Percentiles rank a stretch among this genome's conserved stretches.
phyloP scores from a whole-genome alignment of 2,888 invertebrate species.

The Eilema caniola region DNA sequence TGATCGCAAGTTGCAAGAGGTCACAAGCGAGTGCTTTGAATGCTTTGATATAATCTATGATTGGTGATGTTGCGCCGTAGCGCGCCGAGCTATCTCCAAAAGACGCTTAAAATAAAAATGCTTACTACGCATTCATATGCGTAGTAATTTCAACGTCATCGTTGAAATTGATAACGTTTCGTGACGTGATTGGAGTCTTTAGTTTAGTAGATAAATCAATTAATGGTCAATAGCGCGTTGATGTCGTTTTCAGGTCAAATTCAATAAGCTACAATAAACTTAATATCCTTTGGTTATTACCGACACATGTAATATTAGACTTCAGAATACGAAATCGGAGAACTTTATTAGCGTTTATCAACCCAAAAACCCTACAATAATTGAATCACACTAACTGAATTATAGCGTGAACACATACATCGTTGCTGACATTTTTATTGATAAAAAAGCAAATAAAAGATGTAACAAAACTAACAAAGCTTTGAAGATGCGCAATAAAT shows the following conservation, averaged over 20 bases:
- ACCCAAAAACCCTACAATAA: constrained; percentile 57
- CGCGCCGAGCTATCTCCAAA: no score
- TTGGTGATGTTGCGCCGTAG: no score
- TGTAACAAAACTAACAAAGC: constrained; percentile 79
- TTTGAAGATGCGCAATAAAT: constrained; percentile 85
- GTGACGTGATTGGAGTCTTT: no score
- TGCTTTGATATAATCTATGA: no score
- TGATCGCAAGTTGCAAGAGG: no score
- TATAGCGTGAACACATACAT: constrained; percentile 84
- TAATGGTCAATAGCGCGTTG: constrained; percentile 3
- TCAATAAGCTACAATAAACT: background rate
- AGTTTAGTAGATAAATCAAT: background rate
- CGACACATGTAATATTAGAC: constrained; percentile 22
- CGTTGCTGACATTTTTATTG: constrained; percentile 73
- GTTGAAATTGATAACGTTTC: no score
- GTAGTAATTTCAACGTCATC: no score
- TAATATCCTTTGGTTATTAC: background rate
- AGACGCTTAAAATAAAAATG: no score
- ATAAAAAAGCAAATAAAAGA: constrained; percentile 79
- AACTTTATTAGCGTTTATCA: constrained; percentile 50
- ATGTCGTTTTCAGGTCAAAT: constrained; percentile 15
- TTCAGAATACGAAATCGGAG: constrained; percentile 44
- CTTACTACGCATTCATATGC: no score
- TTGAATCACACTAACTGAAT: constrained; percentile 69
- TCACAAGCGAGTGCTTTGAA: no score